phyloP scores from a whole-genome alignment of 2,797 vertebrate species.

The Sebastes jordani region DNA sequence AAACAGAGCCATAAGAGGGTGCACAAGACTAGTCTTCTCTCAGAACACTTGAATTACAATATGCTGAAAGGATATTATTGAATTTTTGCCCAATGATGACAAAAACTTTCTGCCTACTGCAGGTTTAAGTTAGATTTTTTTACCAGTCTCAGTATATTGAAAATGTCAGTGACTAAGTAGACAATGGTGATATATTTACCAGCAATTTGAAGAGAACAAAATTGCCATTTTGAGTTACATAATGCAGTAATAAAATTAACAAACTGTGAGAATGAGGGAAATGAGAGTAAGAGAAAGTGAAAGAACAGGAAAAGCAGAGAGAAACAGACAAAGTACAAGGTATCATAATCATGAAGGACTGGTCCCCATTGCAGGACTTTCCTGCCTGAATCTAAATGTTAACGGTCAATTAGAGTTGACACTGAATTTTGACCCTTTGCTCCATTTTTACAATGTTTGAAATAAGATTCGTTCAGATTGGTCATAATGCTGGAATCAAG shows the following conservation, averaged over 20 bases:
- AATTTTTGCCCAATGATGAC: too few relatives aligned
- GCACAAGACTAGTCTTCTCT: too few relatives aligned
- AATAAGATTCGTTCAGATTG: constrained; percentile 17
- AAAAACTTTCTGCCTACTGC: too few relatives aligned
- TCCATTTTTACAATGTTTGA: constrained; percentile 12
- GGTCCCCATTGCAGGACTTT: constrained; percentile 16
- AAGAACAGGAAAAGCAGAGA: not conserved
- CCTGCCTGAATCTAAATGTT: constrained; percentile 41
- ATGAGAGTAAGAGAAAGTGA: not conserved
- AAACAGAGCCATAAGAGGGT: too few relatives aligned
- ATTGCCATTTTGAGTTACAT: not conserved
- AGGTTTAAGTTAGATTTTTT: not conserved
- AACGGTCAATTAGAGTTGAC: constrained; percentile 31
- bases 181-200: not conserved
- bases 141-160: not conserved
- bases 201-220: not conserved
- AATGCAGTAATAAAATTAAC: not conserved
- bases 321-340: not conserved
- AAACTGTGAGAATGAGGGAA: not conserved
- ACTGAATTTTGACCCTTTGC: constrained; percentile 7
- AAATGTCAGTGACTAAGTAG: not conserved
- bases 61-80: too few relatives aligned
- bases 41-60: too few relatives aligned
- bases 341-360: not conserved
- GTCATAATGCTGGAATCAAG: constrained; percentile 5